Evolutionary conservation across 2,797 vertebrate species (phyloP).

Genomic region (Clarias pachynema): DNA sequence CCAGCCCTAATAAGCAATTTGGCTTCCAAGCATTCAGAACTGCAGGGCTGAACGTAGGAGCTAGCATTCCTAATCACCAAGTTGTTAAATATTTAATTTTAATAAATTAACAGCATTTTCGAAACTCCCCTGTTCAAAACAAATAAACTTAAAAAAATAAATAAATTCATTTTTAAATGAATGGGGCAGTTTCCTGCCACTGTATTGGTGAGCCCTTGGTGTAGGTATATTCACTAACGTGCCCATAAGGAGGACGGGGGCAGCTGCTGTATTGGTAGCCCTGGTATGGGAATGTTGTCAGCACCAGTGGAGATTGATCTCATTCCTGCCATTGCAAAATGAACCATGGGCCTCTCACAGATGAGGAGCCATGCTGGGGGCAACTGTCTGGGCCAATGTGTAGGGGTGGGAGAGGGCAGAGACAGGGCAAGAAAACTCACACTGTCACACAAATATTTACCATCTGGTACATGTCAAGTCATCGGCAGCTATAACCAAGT

Average conservation of each 20-base stretch:
- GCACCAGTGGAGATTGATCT: conserved; percentile 56
- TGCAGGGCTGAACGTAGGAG: neutral
- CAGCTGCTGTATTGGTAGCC: conserved; percentile 63
- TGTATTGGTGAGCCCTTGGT: neutral
- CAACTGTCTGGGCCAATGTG: conserved; percentile 30
- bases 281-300: conserved; percentile 55
- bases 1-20: neutral
- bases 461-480: neutral
- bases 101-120: neutral
- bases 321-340: conserved; percentile 68
- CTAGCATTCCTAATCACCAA: neutral
- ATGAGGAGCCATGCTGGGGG: conserved; percentile 15
- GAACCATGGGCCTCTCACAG: conserved; percentile 26
- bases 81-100: neutral
- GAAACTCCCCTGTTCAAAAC: neutral
- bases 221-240: neutral
- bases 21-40: neutral
- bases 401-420: neutral
- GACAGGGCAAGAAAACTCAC: conserved; percentile 17
- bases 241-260: neutral
- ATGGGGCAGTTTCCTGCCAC: neutral
- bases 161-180: neutral
- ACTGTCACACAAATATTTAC: neutral
- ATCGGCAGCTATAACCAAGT: neutral
- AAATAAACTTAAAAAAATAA: no score